phyloP scores from a whole-genome alignment of 2,888 invertebrate species.

The Caenorhabditis sp. region DNA sequence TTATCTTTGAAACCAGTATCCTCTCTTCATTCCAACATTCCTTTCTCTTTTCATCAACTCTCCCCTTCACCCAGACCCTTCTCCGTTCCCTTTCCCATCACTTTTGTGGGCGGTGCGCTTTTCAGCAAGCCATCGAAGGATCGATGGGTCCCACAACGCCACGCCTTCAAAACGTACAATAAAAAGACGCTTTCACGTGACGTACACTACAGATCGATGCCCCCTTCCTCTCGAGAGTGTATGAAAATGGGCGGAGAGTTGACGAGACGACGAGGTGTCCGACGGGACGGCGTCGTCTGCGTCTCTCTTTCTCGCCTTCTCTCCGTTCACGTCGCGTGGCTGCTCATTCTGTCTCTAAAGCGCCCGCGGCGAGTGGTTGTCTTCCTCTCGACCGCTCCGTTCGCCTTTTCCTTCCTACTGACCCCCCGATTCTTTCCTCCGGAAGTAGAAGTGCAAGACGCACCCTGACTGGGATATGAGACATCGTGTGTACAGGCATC shows the following conservation, averaged over 20 bases:
- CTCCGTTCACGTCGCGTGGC: conserved; percentile 57
- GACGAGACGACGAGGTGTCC: conserved; percentile 39
- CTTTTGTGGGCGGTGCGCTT: conserved; percentile 29
- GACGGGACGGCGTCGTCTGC: no score
- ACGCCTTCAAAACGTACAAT: conserved; percentile 51
- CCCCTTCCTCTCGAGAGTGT: conserved; percentile 24
- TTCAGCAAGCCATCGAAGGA: conserved; percentile 9
- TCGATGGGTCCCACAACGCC: conserved; percentile 40
- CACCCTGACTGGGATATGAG: conserved; percentile 64
- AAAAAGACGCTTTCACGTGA: conserved; percentile 55
- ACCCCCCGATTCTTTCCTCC: conserved; percentile 10
- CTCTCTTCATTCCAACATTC: conserved; percentile 22
- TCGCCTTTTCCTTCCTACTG: neutral
- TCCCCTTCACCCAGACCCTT: neutral
- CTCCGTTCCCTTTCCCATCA: neutral
- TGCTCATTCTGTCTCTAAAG: conserved; percentile 66
- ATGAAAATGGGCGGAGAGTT: conserved; percentile 21
- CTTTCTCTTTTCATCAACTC: conserved; percentile 27
- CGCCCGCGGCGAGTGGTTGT: conserved; percentile 61
- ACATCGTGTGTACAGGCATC: conserved; percentile 48
- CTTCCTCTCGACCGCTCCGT: conserved; percentile 18
- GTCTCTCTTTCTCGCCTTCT: conserved; percentile 37
- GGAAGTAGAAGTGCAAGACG: conserved; percentile 17
- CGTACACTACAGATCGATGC: conserved; percentile 47
- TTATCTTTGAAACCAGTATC: no score